Base-by-base conservation (phyloP, 2,888 invertebrate species). In the Chymomyza fuscimana region DNA sequence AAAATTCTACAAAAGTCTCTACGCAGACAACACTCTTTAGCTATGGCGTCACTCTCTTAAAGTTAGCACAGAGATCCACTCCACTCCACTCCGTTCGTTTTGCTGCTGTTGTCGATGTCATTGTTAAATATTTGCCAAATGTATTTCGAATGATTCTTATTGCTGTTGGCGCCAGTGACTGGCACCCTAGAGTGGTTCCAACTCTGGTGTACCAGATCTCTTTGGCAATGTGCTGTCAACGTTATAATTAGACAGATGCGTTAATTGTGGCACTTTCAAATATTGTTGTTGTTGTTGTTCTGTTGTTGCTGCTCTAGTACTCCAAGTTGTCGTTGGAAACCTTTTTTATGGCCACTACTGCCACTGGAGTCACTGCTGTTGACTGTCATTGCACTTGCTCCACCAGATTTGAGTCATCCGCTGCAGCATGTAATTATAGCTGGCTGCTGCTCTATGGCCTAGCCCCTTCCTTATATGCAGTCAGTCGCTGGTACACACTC, bases 181-280 rank as follows among this genome's bases (percentile, higher is more conserved):
- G 56, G 51, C 22, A 16, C 60, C 40, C 59, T 60, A 5, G 10
- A 19, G 25, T 36, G 51, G 12, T 29, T 25, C 16, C 40, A 25
- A 19, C 51, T 19, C 54, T 54, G 22, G 16, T 50, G 16, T 50
- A 10, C 58, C 7, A 25, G 40, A 46, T 46, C 29, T 56, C n/a
- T 54, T 56, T 19, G 54, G 12, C 22, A 50, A n/a, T 29, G 22
- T 32, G 60, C 80, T 86, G 81, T 86, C 83, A 81, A 71, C 77
- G 16, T 63, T 73, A 84, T 82, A 82, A 82, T 82, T 76, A 78
- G 73, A 82, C 69, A 81, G 74, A 84, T 73, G 78, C 82, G 82
- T 82, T 86, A 86, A 82, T 82, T 84, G 85, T 81, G 78, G 82
- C 82, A 79, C 77, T 81, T 79, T 77, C 70, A 76, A 76, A 78